A percentile compares a stretch with the other conserved stretches of the same genome.
These are phyloP conservation scores for Pachyramphus minor DNA, from an alignment of 2,113 vertebrate genomes.

Conservation along the genomic window DNA sequence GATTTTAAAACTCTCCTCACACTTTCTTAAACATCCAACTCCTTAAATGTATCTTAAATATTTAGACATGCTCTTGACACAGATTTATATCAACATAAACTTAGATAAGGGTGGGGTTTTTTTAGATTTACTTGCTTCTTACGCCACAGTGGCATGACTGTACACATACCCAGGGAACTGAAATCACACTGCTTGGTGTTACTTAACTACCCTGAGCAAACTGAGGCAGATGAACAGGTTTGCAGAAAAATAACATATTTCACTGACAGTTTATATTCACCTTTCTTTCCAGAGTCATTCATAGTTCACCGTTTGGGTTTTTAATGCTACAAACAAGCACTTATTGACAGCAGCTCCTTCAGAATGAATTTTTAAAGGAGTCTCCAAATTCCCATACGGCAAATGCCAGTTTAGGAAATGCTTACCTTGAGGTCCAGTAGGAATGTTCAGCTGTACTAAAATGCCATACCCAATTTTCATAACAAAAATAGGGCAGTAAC, in stretches of 20 bases:
- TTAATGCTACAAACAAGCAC: neutral
- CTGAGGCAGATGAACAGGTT: neutral
- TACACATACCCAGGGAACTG: neutral
- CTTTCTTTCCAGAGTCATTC: neutral
- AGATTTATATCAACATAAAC: neutral
- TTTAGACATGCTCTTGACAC: neutral
- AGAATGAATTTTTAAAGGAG: neutral
- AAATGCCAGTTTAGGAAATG: neutral
- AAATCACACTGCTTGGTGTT: neutral
- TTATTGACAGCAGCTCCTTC: neutral
- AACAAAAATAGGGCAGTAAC: neutral
- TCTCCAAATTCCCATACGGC: neutral
- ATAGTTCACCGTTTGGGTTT: neutral
- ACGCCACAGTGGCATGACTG: neutral
- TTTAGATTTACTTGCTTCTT: neutral
- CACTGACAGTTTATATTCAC: neutral
- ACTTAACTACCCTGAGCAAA: neutral
- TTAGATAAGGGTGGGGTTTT: neutral
- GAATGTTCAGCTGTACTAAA: neutral
- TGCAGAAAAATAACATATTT: neutral
- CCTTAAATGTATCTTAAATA: neutral
- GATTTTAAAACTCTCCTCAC: neutral
- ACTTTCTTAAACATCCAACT: neutral
- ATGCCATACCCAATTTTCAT: neutral
- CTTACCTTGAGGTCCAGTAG: neutral